Evolutionary conservation across 2,888 invertebrate species (phyloP).

Genomic region (Drosophila acutilabella): DNA sequence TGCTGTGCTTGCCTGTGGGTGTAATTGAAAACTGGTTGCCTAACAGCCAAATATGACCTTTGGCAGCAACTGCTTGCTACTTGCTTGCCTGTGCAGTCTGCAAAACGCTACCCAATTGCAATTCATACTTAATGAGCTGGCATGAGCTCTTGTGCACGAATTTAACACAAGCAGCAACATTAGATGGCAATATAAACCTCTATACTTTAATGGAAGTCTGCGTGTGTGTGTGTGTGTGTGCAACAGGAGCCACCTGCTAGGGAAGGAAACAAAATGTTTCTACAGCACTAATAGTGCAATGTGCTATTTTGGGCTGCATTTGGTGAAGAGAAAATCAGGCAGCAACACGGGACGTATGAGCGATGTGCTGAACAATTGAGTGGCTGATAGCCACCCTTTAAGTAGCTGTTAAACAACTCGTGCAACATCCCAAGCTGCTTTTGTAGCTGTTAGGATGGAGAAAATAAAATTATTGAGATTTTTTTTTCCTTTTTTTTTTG

Average conservation of each 20-base stretch:
- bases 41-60: conserved; percentile 27
- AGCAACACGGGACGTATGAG: conserved; percentile 59
- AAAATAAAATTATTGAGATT: no score
- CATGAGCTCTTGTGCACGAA: conserved; percentile 39
- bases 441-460: no score
- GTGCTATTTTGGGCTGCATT: conserved; percentile 21
- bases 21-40: conserved; percentile 36
- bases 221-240: conserved; percentile 13
- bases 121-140: conserved; percentile 68
- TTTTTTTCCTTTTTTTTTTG: no score
- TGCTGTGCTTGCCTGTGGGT: conserved; percentile 20
- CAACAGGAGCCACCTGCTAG: conserved; percentile 16
- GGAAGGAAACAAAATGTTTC: conserved; percentile 34
- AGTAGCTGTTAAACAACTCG: conserved; percentile 73
- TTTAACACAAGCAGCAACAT: conserved; percentile 38
- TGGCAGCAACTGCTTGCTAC: conserved; percentile 9
- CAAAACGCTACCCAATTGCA: conserved; percentile 47
- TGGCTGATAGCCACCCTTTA: conserved; percentile 38
- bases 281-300: conserved; percentile 51
- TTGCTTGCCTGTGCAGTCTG: conserved; percentile 1
- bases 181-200: conserved; percentile 40
- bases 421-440: conserved; percentile 46
- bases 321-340: conserved; percentile 3
- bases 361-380: conserved; percentile 61
- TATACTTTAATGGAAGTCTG: conserved; percentile 1